Evolutionary conservation across 92 coral and sea anemone genomes (phyloP).

Genomic region (Bergia sp.): DNA sequence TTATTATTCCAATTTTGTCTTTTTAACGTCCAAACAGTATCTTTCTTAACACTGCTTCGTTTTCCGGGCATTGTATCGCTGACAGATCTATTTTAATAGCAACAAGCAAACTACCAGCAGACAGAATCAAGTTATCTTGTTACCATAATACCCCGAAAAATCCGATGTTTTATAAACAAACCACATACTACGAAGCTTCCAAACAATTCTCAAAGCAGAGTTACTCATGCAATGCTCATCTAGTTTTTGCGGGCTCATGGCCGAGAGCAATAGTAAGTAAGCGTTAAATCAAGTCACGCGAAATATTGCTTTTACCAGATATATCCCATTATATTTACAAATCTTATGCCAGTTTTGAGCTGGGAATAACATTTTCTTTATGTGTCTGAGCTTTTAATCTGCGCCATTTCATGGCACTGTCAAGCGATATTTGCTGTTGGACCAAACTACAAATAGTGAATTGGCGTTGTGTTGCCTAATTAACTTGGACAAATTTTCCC

Average conservation of each 20-base stretch:
- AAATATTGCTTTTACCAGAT: background rate
- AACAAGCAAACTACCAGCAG: too few species aligned
- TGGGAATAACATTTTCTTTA: background rate
- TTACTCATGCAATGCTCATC: background rate
- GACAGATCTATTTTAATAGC: too few species aligned
- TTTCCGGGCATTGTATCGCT: too few species aligned
- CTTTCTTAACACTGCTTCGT: too few species aligned
- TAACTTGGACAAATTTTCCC: background rate
- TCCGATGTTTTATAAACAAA: background rate
- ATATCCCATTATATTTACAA: slow-evolving; percentile 1
- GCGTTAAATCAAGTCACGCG: slow-evolving; percentile 3
- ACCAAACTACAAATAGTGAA: background rate
- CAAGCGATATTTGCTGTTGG: slow-evolving; percentile 9
- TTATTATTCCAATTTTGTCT: too few species aligned
- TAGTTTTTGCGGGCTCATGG: background rate
- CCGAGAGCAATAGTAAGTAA: background rate
- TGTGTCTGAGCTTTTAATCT: slow-evolving; percentile 11
- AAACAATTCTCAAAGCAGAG: background rate
- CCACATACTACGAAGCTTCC: background rate
- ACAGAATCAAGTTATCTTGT: background rate
- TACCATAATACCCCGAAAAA: background rate
- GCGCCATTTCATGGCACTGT: background rate
- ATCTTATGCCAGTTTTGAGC: background rate
- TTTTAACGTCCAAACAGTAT: too few species aligned
- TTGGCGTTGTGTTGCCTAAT: background rate